Base-by-base conservation (phyloP, 2,888 invertebrate species). In the Apotomis capreana region DNA sequence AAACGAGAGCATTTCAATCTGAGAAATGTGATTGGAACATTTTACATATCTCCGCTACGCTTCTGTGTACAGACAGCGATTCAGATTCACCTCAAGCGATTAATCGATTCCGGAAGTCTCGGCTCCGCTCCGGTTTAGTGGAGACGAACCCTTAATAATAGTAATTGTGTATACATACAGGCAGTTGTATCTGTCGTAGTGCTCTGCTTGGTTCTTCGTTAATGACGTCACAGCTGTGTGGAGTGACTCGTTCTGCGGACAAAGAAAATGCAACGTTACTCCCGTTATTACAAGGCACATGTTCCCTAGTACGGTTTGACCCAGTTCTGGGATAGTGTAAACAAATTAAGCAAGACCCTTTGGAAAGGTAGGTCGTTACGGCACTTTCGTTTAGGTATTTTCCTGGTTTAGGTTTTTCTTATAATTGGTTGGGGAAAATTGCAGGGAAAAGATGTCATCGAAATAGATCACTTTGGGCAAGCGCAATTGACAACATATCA, bases 171-270 rank as follows among this genome's bases (percentile, higher is more conserved):
- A 13, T 89, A 95, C 95, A 95, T 87, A 95, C 95, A 95, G 86
- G 84, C 94, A 95, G 78, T 92, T 87, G 81, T 94, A 95, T 87
- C 89, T 94, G 79, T 92, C 90, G 76, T 93, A 93, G 75, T 90
- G 87, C 78, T 94, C 94, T 1, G 93, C 92, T 84, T 95, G 95
- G 85, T 94, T 95, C 78, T 94, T 93, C 60, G 95, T 94, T 68
- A 96, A 87, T n/a, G 95, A 94, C 70, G 94, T 92, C 76, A 96
- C 94, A 0, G 96, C 96, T 51, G 94, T 93, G 81, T 96, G 95
- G 51, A 96, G 94, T 79, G 94, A 95, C 74, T 95, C 95, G 80
- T 95, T 95, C 95, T 95, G 89, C 68, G 80, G 88, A 84, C 81
- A 88, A 84, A 78, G 74, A 73, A 76, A 72, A 63, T 51, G 36